Evolutionary conservation across 2,888 invertebrate genomes (phyloP), one percentile per base, ranked within the genome.

Genomic region (Sphaeridia pumilis): DNA sequence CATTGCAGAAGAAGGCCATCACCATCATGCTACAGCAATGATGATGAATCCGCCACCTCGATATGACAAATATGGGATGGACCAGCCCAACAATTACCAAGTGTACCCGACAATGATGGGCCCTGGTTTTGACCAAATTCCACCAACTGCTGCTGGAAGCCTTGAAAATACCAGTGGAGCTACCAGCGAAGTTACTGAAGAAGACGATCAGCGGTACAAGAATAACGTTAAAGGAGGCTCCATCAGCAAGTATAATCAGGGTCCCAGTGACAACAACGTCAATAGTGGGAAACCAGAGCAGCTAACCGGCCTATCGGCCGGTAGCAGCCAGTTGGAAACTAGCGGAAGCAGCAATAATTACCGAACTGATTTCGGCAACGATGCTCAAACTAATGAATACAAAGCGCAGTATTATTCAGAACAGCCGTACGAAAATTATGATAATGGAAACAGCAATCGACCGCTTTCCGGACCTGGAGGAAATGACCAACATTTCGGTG

Each of bases 1-100:
- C 14, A 52, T 52, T 17, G 52, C 52, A 1, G 52, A 52, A 25
- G 52, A 52, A 17, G 52, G 42, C 41, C 52, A 46, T 28, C 27
- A 45, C 26, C 22, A 50, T 21, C 44, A 41, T 31, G 46, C 46
- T 4, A 52, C 52, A 20, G 38, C 50, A 5, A 31, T 31, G 31
- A 5, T 5, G 5, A 5, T 20, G 5, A 12, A 38, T 17, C 38
- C 38, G 12, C 38, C 12, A 5, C 10, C 10, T 7, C 7, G 14
- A 10, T 31, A 31, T 14, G 38, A 38, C 20, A n/a, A n/a, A n/a
- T n/a, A n/a, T n/a, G n/a, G n/a, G n/a, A n/a, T n/a, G n/a, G 38
- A 38, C 17, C 38, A 38, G 38, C 38, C 20, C 12, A 17, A 14
- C 20, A n/a, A n/a, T n/a, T 7, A 14, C 5, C 17, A 38, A 5